Percentiles rank a stretch among this genome's conserved stretches.
Evolutionary conservation across 2,797 vertebrate genomes (phyloP).

Genomic region (Allenopithecus nigroviridis): DNA sequence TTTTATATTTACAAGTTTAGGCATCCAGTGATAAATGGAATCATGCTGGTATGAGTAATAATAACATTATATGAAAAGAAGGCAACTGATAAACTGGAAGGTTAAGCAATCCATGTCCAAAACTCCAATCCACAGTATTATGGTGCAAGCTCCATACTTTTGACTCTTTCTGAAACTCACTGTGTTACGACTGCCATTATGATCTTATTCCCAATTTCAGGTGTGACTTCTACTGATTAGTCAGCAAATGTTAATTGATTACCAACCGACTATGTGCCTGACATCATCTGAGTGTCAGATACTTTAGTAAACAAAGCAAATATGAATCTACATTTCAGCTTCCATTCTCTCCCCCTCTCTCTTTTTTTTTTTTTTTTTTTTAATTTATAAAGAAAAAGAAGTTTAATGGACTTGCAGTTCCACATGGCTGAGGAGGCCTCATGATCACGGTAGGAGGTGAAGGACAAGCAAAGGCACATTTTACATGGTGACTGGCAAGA

Average conservation of each 20-base stretch:
- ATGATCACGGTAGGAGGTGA: no score
- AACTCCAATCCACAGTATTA: not conserved
- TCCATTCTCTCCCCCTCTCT: not conserved
- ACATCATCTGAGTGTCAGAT: not conserved
- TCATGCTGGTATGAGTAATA: not conserved
- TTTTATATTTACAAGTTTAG: not conserved
- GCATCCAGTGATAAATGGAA: not conserved
- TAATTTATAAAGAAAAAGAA: no score
- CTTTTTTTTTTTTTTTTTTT: no score
- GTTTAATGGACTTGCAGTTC: no score
- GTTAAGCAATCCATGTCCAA: not conserved
- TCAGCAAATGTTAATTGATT: not conserved
- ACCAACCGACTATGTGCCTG: not conserved
- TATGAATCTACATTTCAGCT: not conserved
- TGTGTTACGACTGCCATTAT: not conserved
- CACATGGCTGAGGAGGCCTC: no score
- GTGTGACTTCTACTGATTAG: not conserved
- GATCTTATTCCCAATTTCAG: not conserved
- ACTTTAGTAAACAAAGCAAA: not conserved
- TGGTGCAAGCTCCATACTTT: not conserved
- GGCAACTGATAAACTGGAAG: not conserved
- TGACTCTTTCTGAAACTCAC: not conserved
- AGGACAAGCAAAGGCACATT: no score
- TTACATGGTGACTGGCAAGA: no score
- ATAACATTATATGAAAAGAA: not conserved